A percentile compares a stretch with the other conserved stretches of the same genome.
These are phyloP conservation scores for Phoxinus dragarum DNA, from an alignment of 2,797 vertebrate genomes.

Conservation along the genomic window DNA sequence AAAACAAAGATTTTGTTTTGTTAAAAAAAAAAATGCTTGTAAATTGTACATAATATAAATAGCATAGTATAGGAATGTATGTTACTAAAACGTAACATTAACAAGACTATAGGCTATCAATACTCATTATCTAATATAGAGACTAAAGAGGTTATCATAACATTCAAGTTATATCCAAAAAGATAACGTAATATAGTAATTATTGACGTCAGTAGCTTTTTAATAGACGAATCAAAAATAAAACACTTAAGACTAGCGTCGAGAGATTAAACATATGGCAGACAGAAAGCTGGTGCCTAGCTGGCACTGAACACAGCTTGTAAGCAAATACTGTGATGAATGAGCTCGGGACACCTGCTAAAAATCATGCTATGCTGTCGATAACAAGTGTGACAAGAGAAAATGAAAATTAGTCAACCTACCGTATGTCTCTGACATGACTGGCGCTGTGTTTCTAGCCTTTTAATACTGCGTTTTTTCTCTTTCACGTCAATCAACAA, in stretches of 20 bases:
- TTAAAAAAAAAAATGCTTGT: neutral
- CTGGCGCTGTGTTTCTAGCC: slow-evolving; percentile 62
- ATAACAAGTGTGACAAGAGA: slow-evolving; percentile 4
- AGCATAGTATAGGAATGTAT: neutral
- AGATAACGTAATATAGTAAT: neutral
- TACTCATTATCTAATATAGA: neutral
- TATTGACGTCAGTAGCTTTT: too few species aligned
- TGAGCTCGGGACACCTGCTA: slow-evolving; percentile 44
- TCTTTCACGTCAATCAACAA: slow-evolving; percentile 61
- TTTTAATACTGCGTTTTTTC: slow-evolving; percentile 40
- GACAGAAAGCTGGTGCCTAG: neutral
- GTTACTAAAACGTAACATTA: neutral
- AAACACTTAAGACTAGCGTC: neutral
- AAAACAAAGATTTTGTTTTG: slow-evolving; percentile 2
- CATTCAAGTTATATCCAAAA: neutral
- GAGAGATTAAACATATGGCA: slow-evolving; percentile 34
- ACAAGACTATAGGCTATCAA: neutral
- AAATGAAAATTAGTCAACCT: slow-evolving; percentile 57
- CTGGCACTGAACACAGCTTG: slow-evolving; percentile 37
- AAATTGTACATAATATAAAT: neutral
- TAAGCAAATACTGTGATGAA: slow-evolving; percentile 41
- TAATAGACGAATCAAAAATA: neutral
- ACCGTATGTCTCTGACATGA: slow-evolving; percentile 87
- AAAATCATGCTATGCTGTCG: slow-evolving; percentile 23
- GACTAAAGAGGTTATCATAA: neutral